Conservation (phyloP, 2,888 invertebrate species). For the Disparrhopalites patrizii region DNA sequence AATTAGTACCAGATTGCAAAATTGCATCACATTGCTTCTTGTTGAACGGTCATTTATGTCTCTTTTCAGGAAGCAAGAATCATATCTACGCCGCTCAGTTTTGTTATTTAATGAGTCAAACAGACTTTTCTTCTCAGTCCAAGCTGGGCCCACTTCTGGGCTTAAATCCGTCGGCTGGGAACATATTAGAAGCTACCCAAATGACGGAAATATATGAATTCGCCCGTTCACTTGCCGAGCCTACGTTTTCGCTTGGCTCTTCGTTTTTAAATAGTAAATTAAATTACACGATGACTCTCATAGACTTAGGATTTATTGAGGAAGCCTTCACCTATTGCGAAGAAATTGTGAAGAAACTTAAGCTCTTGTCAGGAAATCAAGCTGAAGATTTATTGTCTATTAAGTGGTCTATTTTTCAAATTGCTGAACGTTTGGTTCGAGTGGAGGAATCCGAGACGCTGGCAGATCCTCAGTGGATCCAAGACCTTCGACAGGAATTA, state of each 20-base stretch:
- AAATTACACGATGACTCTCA: conserved; percentile 70
- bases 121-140: conserved; percentile 53
- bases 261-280: conserved; percentile 59
- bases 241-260: conserved; percentile 63
- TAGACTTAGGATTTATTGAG: conserved; percentile 71
- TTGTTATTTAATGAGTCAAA: conserved; percentile 86
- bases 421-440: conserved; percentile 38
- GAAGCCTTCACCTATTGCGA: conserved; percentile 82
- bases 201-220: conserved; percentile 95
- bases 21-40: background rate
- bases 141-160: conserved; percentile 63
- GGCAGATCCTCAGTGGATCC: conserved; percentile 25
- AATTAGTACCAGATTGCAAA: background rate
- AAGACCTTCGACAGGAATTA: conserved; percentile 16
- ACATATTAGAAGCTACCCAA: conserved; percentile 70
- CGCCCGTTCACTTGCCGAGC: conserved; percentile 74
- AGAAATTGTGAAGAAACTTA: conserved; percentile 62
- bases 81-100: conserved; percentile 89
- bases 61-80: conserved; percentile 63
- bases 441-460: conserved; percentile 19
- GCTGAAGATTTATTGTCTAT: conserved; percentile 21
- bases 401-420: conserved; percentile 34
- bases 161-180: conserved; percentile 67
- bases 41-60: background rate
- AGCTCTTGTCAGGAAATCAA: conserved; percentile 17